Evolutionary conservation across 2,888 invertebrate species (phyloP).

Genomic region (Eupithecia vulgata): DNA sequence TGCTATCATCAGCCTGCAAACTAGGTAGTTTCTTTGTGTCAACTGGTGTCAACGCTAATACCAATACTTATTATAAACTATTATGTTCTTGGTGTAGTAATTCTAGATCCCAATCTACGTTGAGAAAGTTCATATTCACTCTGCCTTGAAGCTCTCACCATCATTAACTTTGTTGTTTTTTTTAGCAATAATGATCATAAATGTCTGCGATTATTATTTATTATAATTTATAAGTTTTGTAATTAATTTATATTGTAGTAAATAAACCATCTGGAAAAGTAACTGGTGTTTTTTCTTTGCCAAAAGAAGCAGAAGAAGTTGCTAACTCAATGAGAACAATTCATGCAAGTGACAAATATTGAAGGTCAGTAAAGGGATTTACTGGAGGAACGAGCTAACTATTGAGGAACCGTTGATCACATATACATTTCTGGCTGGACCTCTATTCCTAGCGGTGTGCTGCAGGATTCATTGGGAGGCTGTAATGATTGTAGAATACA

Average conservation of each 20-base stretch:
- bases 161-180: not conserved
- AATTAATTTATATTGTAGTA: slow-evolving; percentile 78
- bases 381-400: no score
- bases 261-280: slow-evolving; percentile 71
- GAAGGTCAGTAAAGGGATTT: no score
- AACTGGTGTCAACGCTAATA: not conserved
- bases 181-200: slow-evolving; percentile 26
- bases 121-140: not conserved
- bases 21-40: not conserved
- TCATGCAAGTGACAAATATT: no score
- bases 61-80: not conserved
- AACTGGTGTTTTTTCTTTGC: not conserved
- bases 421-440: no score
- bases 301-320: no score
- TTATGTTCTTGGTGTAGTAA: not conserved
- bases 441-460: no score
- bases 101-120: not conserved
- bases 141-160: not conserved
- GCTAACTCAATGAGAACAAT: no score
- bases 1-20: not conserved
- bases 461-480: no score
- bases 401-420: no score
- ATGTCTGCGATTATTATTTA: slow-evolving; percentile 73
- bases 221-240: slow-evolving; percentile 77
- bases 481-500: no score